These are phyloP conservation scores for Lordiphosa collinella DNA, from an alignment of 1,140 invertebrate species.

Conservation along the genomic window DNA sequence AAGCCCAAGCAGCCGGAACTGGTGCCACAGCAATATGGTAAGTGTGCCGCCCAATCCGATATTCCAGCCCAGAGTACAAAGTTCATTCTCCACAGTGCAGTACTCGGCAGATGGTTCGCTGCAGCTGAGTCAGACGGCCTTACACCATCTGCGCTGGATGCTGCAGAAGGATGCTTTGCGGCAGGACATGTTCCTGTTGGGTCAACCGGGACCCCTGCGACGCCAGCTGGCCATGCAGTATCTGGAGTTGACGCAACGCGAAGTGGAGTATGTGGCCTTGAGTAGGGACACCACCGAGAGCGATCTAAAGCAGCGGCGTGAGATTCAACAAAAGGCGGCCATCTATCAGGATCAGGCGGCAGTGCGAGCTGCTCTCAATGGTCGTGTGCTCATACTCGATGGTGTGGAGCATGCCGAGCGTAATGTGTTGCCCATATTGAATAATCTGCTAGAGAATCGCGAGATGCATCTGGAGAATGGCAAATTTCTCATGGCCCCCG, in stretches of 20 bases:
- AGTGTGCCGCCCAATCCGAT: slow-evolving; percentile 25
- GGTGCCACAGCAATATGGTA: slow-evolving; percentile 91
- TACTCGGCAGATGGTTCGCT: slow-evolving; percentile 79
- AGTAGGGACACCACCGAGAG: slow-evolving; percentile 98
- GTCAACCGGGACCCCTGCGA: slow-evolving; percentile 88
- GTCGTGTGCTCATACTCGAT: slow-evolving; percentile 94
- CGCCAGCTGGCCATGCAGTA: slow-evolving; percentile 92
- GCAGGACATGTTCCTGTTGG: slow-evolving; percentile 97
- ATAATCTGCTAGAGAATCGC: slow-evolving; percentile 98
- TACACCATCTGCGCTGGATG: slow-evolving; percentile 94
- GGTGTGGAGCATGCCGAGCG: slow-evolving; percentile 98
- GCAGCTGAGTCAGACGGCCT: slow-evolving; percentile 85
- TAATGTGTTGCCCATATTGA: slow-evolving; percentile 97
- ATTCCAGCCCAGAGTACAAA: slow-evolving; percentile 33
- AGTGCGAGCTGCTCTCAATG: slow-evolving; percentile 92
- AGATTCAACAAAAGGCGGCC: slow-evolving; percentile 92
- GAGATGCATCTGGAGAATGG: slow-evolving; percentile 99
- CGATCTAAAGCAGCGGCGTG: slow-evolving; percentile 96
- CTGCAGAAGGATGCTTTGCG: slow-evolving; percentile 94
- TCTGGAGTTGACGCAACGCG: slow-evolving; percentile 91
- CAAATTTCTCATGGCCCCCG: slow-evolving; percentile 92
- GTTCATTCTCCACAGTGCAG: slow-evolving; percentile 80
- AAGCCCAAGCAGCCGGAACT: slow-evolving; percentile 86
- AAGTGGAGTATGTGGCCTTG: slow-evolving; percentile 95
- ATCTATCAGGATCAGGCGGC: slow-evolving; percentile 98